A percentile compares a stretch with the other conserved stretches of the same genome.
Evolutionary conservation across 2,113 vertebrate genomes (phyloP).

Genomic region (Psittacula cyanocephala): DNA sequence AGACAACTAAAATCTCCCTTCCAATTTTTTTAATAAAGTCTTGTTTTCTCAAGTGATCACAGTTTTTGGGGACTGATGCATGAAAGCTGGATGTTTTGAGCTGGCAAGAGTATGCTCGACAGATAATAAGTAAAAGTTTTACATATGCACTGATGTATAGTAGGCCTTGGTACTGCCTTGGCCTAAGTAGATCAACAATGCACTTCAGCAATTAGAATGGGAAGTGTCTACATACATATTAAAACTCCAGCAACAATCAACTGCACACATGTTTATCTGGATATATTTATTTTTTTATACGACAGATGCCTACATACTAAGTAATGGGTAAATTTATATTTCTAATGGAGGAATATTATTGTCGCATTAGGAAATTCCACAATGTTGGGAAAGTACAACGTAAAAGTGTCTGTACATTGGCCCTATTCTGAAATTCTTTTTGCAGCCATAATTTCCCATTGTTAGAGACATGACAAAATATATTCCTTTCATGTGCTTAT

Average conservation of each 20-base stretch:
- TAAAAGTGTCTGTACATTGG: background rate
- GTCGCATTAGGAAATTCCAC: background rate
- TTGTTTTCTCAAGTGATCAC: background rate
- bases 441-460: background rate
- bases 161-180: background rate
- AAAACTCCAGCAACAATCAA: background rate
- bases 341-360: background rate
- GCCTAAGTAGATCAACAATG: background rate
- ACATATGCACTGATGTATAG: background rate
- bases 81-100: background rate
- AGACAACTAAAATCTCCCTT: background rate
- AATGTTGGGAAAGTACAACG: background rate
- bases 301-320: background rate
- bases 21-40: background rate
- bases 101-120: background rate
- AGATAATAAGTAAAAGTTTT: background rate
- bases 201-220: background rate
- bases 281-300: background rate
- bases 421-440: background rate
- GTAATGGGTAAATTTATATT: background rate
- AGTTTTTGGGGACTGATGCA: background rate
- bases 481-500: background rate
- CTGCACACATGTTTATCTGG: background rate
- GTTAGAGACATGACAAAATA: background rate
- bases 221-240: background rate